A percentile compares a stretch with the other conserved stretches of the same genome.
These are phyloP conservation scores for Naso thynnoides DNA, from an alignment of 2,797 vertebrate species.

Conservation along the genomic window DNA sequence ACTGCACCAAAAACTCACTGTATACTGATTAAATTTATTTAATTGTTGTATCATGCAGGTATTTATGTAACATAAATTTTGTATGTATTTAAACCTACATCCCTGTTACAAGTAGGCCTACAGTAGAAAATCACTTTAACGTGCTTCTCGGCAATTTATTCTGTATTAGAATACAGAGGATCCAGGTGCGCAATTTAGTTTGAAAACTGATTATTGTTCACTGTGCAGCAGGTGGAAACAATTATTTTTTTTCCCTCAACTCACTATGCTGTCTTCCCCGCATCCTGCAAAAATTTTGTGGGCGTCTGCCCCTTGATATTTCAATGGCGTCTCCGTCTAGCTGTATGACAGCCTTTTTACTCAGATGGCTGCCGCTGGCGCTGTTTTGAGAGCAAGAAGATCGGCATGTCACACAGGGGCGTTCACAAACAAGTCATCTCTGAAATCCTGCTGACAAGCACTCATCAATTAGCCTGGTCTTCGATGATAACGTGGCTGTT, in stretches of 20 bases:
- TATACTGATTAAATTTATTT: neutral
- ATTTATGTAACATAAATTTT: neutral
- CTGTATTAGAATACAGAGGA: neutral
- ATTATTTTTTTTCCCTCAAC: conserved; percentile 10
- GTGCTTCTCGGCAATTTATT: neutral
- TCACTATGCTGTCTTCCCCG: conserved; percentile 16
- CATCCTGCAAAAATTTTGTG: conserved; percentile 45
- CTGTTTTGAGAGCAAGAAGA: conserved; percentile 61
- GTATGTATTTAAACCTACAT: conserved; percentile 2
- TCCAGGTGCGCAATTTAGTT: conserved; percentile 23
- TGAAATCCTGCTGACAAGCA: conserved; percentile 62
- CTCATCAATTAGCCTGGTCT: conserved; percentile 71
- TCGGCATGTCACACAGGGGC: conserved; percentile 56
- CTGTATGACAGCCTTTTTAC: conserved; percentile 67
- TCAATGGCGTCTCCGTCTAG: conserved; percentile 46
- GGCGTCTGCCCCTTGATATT: conserved; percentile 62
- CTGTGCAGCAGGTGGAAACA: conserved; percentile 44
- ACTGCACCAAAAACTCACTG: neutral
- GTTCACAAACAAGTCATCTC: conserved; percentile 75
- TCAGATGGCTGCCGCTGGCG: conserved; percentile 56
- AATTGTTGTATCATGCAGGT: neutral
- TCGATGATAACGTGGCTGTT: conserved; percentile 70
- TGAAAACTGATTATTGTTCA: conserved; percentile 16
- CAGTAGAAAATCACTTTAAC: neutral
- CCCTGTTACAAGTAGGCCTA: neutral